Base-by-base conservation (phyloP, 35 echinoderm and acorn worm genomes). In the Apostichopus parvimensis region DNA sequence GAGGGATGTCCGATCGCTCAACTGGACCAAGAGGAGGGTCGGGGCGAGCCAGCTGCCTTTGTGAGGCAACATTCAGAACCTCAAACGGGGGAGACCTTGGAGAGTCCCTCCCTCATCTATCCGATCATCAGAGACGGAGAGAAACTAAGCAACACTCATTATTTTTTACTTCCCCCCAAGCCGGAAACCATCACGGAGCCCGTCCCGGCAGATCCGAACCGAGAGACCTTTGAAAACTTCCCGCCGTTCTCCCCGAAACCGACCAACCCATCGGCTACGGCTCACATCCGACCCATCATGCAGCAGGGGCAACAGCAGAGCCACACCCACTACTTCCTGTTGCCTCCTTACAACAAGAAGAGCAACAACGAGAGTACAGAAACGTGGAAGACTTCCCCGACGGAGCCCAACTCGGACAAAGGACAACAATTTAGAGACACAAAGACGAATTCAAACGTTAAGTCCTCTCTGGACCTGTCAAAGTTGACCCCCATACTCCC, bases 91-190 rank as follows among this genome's bases (percentile, higher is more conserved):
- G 52, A 83, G 11, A 62, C 77, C 2, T 9, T 92, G 5, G 90
- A 87, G 53, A 77, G 73, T 28, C 81, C 71, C 58, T 94, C 95
- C 8, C 56, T 92, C 14, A 99, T 99, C 13, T 91, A 93, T 45
- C 97, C 97, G 9, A 96, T 99, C 60, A 83, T 96, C 52, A 93
- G 87, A 62, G 93, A 99, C 79, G 97, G 97, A 23, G 77, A 94
- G 10, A 94, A 96, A 75, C 61, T 99, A n/a, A 99, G 97, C 79
- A 94, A 95, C 61, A 99, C 97, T 14, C 97, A 99, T 73, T 99
- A 99, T 83, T 99, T 96, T 66, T 85, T 99, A 22, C 72, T 99
- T 18, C 97, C 97, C 25, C 90, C 95, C n/a, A 96, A 94, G 78
- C 95, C 97, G 56, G 60, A 92, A 12, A 57, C 87, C 7, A 82